phyloP scores from a whole-genome alignment of 2,113 vertebrate species.

The Cephalophus harveyi region DNA sequence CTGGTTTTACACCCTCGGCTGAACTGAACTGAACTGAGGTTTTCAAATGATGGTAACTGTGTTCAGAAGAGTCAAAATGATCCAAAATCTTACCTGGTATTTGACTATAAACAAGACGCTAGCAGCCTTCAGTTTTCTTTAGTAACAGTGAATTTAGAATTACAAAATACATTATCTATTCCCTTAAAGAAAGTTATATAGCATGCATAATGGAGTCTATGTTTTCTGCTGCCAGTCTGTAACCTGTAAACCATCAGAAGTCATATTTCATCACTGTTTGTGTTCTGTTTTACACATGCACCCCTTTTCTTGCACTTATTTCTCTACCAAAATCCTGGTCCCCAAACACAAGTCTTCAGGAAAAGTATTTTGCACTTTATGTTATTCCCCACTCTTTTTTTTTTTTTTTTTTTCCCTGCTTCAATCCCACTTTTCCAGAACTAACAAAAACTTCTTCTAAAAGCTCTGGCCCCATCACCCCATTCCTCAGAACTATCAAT shows the following conservation, averaged over 20 bases:
- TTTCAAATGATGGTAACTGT: neutral
- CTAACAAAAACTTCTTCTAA: neutral
- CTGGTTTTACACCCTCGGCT: neutral
- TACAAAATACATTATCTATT: neutral
- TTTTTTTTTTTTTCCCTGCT: neutral
- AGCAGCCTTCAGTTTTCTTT: neutral
- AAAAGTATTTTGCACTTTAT: neutral
- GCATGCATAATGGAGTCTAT: neutral
- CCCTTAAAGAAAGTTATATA: neutral
- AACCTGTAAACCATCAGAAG: neutral
- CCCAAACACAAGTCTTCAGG: neutral
- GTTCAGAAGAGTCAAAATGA: neutral
- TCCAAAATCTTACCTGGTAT: neutral
- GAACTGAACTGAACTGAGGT: neutral
- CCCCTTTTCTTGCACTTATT: neutral
- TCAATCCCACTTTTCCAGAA: neutral
- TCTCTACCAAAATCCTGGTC: neutral
- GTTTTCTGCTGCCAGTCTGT: neutral
- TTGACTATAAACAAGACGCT: neutral
- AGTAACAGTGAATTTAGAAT: neutral
- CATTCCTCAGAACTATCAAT: neutral
- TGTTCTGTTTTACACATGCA: neutral
- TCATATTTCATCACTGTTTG: neutral
- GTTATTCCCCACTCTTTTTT: neutral
- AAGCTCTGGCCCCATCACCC: neutral